These are phyloP conservation scores for Epinephelus lanceolatus DNA, from an alignment of 2,113 vertebrate genomes.

Conservation along the genomic window DNA sequence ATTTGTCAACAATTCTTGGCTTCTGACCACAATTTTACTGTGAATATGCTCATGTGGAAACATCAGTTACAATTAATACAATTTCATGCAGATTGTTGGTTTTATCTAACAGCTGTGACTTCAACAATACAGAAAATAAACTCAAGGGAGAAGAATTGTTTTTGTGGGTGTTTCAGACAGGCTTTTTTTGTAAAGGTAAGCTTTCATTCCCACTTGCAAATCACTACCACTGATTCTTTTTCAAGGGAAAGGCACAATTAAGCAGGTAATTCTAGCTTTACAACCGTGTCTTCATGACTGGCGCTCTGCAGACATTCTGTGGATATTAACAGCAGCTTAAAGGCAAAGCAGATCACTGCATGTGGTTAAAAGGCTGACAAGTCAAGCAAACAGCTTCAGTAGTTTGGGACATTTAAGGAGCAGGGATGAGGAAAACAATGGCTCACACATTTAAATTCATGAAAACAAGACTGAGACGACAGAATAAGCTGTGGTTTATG, in stretches of 20 bases:
- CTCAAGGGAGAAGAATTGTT: not conserved
- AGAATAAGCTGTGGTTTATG: not conserved
- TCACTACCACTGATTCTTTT: too few species aligned
- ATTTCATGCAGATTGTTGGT: not conserved
- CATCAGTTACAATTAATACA: too few species aligned
- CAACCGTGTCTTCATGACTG: not conserved
- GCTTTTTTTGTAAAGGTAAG: too few species aligned
- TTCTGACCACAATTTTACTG: too few species aligned
- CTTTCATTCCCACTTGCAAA: too few species aligned
- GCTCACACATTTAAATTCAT: not conserved
- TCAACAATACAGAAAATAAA: not conserved
- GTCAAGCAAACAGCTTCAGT: not conserved
- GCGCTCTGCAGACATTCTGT: not conserved
- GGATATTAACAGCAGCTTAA: not conserved
- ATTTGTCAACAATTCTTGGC: too few species aligned
- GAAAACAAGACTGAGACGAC: not conserved
- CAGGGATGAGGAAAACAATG: not conserved
- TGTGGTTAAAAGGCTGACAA: not conserved
- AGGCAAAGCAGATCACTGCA: not conserved
- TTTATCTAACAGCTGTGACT: conserved; percentile 9
- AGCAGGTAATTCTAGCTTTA: not conserved
- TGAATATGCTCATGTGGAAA: too few species aligned
- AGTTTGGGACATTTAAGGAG: not conserved
- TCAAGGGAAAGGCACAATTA: not conserved
- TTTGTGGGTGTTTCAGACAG: not conserved